Conservation (phyloP, 1,140 invertebrate species). For the Zophobas morio region DNA sequence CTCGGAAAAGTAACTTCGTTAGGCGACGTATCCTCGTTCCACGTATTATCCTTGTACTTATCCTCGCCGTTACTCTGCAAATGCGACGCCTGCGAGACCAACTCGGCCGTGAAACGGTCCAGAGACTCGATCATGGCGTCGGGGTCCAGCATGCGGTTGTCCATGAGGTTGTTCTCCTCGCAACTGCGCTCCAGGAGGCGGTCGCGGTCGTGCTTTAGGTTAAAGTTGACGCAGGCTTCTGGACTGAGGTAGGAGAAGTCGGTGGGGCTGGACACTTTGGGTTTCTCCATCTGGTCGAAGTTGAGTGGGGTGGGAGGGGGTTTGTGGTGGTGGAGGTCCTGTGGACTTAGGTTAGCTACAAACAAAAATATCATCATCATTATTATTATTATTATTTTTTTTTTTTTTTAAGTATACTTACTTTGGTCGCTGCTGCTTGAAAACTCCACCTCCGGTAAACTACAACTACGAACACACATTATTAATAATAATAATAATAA, state of each 20-base stretch:
- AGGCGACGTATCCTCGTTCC: constrained; percentile 81
- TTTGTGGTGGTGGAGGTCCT: neutral
- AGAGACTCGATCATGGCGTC: constrained; percentile 79
- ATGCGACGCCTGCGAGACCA: constrained; percentile 73
- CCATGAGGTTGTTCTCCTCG: constrained; percentile 57
- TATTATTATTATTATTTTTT: too few relatives aligned
- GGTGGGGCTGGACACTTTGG: constrained; percentile 51
- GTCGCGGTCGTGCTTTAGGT: constrained; percentile 42
- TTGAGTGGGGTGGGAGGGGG: neutral
- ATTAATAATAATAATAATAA: neutral
- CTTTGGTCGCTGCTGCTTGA: neutral
- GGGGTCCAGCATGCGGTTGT: constrained; percentile 70
- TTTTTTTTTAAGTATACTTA: too few relatives aligned
- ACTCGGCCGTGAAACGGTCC: constrained; percentile 75
- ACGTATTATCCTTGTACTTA: constrained; percentile 71
- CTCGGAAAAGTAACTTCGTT: constrained; percentile 85
- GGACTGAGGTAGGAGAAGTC: constrained; percentile 51
- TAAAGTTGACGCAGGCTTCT: constrained; percentile 1
- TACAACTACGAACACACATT: neutral
- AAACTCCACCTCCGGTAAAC: neutral
- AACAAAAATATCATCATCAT: too few relatives aligned
- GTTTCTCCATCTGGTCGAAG: neutral
- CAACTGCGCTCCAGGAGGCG: constrained; percentile 54
- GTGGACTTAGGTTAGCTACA: too few relatives aligned
- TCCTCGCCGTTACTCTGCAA: constrained; percentile 65